Percentiles rank a stretch among this genome's conserved stretches.
Conservation (phyloP, 2,797 vertebrate genomes). For the Linurgus olivaceus region DNA sequence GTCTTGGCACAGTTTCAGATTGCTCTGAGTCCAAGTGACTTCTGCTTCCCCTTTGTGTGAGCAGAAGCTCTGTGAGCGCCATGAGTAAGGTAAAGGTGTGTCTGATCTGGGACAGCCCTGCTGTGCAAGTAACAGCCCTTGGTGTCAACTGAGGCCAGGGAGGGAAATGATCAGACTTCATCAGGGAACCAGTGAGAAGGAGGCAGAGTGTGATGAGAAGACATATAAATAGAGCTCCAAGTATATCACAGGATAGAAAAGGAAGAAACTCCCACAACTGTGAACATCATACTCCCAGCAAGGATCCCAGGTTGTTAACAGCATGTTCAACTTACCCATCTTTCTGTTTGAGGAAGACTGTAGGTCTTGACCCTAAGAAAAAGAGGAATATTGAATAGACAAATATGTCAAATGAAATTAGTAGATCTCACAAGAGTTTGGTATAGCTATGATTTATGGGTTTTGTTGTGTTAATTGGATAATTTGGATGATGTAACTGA, state of each 20-base stretch:
- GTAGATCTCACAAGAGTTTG: background rate
- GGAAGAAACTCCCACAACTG: conserved; percentile 16
- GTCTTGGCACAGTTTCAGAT: background rate
- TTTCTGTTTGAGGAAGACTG: background rate
- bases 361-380: background rate
- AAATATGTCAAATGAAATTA: background rate
- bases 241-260: background rate
- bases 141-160: background rate
- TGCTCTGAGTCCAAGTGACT: background rate
- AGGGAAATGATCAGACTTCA: background rate
- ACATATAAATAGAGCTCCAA: background rate
- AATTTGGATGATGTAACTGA: background rate
- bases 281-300: background rate
- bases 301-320: background rate
- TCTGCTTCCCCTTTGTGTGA: background rate
- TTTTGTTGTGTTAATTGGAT: background rate
- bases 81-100: background rate
- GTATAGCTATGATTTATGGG: background rate
- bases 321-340: background rate
- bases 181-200: background rate
- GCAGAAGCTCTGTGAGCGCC: background rate
- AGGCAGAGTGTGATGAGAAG: background rate
- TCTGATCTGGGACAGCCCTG: background rate
- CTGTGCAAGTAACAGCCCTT: background rate
- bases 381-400: background rate